Evolutionary conservation across 1,140 invertebrate species (phyloP), one percentile per base, ranked within the genome.

Genomic region (Mya arenaria): DNA sequence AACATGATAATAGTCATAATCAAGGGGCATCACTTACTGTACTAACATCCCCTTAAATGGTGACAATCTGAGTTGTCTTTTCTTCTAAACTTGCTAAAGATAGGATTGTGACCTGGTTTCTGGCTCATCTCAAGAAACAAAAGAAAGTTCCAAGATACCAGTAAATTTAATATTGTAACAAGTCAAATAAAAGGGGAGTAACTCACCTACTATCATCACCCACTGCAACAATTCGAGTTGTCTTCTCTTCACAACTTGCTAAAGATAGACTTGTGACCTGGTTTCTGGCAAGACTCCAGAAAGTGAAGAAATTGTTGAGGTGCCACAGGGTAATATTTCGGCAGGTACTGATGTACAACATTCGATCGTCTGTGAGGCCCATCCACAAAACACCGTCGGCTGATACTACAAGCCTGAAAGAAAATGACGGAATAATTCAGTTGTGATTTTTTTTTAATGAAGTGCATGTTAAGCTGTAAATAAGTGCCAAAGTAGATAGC

Each of bases 351-450:
- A 90, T 69, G 68, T 90, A 92, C 13, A 93, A 79, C 13, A 89
- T 58, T 41, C 91, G 89, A 60, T 92, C 91, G 83, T 92, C 90
- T 4, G 91, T 92, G 13, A 92, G 83, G 10, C 91, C 91, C 89
- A 93, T 92, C 92, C 92, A 93, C 79, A 90, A 66, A 8, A 92
- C 66, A 15, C 91, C 92, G 56, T 91, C 88, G 13, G 86, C 74
- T 23, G 90, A 91, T n/a, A 91, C 87, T 1, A 89, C 89, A 66
- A 89, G 63, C 78, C 90, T 91, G 68, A 25, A 56, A 25, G 28
- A 32, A 48, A 23, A n/a, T n/a, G n/a, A n/a, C n/a, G n/a, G n/a
- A n/a, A n/a, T n/a, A n/a, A n/a, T n/a, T n/a, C n/a, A n/a, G n/a
- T n/a, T n/a, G n/a, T n/a, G n/a, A n/a, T n/a, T n/a, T n/a, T n/a